These are phyloP conservation scores for Drosophila bifasciata DNA, from an alignment of 1,140 invertebrate species.

Conservation along the genomic window DNA sequence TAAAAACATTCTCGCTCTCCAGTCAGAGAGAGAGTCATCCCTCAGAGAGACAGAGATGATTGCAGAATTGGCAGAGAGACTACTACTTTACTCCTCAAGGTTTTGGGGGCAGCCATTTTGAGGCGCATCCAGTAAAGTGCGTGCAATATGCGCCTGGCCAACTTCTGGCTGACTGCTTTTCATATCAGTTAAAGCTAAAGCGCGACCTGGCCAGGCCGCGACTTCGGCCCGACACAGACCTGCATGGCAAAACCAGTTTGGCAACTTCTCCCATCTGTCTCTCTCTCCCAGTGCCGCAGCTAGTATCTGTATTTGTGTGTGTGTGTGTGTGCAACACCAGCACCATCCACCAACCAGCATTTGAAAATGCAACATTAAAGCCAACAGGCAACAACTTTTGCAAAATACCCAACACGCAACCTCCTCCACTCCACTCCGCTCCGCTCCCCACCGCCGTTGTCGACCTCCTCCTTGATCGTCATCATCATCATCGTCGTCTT, in stretches of 20 bases:
- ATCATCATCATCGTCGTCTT: slow-evolving; percentile 26
- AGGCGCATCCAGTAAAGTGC: slow-evolving; percentile 44
- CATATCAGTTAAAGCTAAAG: slow-evolving; percentile 73
- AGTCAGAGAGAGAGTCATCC: too few species aligned
- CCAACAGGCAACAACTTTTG: slow-evolving; percentile 72
- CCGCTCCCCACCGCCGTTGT: slow-evolving; percentile 3
- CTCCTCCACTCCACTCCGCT: slow-evolving; percentile 25
- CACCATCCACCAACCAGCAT: slow-evolving; percentile 74
- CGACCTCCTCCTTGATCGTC: slow-evolving; percentile 8
- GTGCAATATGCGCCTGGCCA: slow-evolving; percentile 63
- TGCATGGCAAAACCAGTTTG: slow-evolving; percentile 78
- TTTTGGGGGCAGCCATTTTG: slow-evolving; percentile 65
- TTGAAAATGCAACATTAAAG: slow-evolving; percentile 81
- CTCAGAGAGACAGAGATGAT: neutral
- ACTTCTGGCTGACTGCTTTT: slow-evolving; percentile 48
- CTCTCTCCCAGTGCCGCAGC: slow-evolving; percentile 1
- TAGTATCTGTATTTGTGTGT: slow-evolving; percentile 21
- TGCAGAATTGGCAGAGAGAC: slow-evolving; percentile 19
- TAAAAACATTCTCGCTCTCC: slow-evolving; percentile 63
- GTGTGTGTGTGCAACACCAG: slow-evolving; percentile 55
- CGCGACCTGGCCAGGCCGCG: slow-evolving; percentile 59
- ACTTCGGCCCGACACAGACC: neutral
- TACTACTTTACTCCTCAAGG: slow-evolving; percentile 18
- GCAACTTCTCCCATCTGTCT: slow-evolving; percentile 54
- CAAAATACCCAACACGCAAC: slow-evolving; percentile 74